Conservation (phyloP, 2,113 vertebrate genomes). For the Chascanopsetta lugubris region DNA sequence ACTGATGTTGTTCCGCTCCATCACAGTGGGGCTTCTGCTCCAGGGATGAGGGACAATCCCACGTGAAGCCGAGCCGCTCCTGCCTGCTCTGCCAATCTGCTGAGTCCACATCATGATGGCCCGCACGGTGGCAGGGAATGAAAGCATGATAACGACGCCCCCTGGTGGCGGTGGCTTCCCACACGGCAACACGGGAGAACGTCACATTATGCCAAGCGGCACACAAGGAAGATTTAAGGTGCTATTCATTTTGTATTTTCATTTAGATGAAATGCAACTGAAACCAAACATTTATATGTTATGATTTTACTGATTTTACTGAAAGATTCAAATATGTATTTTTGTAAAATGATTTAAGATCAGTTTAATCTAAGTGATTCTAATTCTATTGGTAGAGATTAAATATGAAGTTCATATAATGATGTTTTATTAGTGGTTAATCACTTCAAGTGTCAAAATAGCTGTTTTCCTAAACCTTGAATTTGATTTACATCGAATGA, state of each 20-base stretch:
- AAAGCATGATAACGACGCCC: slow-evolving; percentile 31
- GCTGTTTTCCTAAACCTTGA: too few species aligned
- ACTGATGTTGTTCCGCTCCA: slow-evolving; percentile 12
- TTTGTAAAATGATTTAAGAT: too few species aligned
- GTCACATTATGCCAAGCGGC: too few species aligned
- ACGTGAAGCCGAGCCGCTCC: not conserved
- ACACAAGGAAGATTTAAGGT: not conserved
- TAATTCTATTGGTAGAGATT: too few species aligned
- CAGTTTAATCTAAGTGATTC: too few species aligned
- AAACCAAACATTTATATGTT: not conserved
- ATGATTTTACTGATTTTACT: not conserved
- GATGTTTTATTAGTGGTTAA: too few species aligned
- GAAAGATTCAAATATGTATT: not conserved
- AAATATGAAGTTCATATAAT: too few species aligned
- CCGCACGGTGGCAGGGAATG: not conserved
- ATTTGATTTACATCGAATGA: too few species aligned
- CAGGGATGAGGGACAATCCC: slow-evolving; percentile 17
- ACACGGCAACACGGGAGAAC: not conserved
- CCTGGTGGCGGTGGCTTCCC: slow-evolving; percentile 38
- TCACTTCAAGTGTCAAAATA: too few species aligned
- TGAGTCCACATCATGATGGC: not conserved
- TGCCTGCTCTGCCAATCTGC: slow-evolving; percentile 9
- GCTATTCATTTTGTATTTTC: not conserved
- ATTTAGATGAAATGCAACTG: not conserved
- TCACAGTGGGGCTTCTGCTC: slow-evolving; percentile 7